Evolutionary conservation across 2,113 vertebrate genomes (phyloP), one percentile per base, ranked within the genome.

Genomic region (Prunella himalayana): DNA sequence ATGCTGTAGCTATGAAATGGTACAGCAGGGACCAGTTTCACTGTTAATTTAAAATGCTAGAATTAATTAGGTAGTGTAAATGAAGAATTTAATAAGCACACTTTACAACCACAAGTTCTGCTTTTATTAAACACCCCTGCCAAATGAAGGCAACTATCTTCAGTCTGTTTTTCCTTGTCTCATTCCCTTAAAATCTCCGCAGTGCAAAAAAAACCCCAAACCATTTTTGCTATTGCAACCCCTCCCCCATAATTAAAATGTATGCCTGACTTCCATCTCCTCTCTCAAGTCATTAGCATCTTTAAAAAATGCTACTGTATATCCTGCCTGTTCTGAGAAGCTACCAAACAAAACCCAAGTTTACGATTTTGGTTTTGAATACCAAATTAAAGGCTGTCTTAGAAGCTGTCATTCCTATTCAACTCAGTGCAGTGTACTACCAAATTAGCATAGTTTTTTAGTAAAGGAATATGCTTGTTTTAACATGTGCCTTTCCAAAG

Each of bases 21-120:
- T 98, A 97, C 98, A 98, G 97, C 96, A 98, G 98, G 98, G 98
- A 98, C 97, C 97, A 97, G 97, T 98, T 98, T 98, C 98, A 98
- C 97, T 98, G 98, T 98, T 98, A 98, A 98, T 98, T 98, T 98
- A 98, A 98, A 98, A 98, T 97, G 97, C 98, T 98, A 98, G 98
- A 98, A 98, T 98, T 98, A 98, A 98, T 98, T 98, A 98, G 97
- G 97, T 98, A 97, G 97, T 97, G 98, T 97, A 98, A 98, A 98
- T 98, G 98, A 98, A 98, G 97, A 98, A 98, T 98, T 98, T 98
- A 98, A 98, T 98, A 98, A 98, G 98, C 98, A 98, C 97, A 97
- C 97, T 98, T 98, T 98, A 98, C 97, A 98, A 96, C 97, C 98
- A 97, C 94, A 98, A 98, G 96, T 98, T 98, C 96, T 98, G 97